phyloP scores from a whole-genome alignment of 2,888 invertebrate species.

The Nowickia ferox region DNA sequence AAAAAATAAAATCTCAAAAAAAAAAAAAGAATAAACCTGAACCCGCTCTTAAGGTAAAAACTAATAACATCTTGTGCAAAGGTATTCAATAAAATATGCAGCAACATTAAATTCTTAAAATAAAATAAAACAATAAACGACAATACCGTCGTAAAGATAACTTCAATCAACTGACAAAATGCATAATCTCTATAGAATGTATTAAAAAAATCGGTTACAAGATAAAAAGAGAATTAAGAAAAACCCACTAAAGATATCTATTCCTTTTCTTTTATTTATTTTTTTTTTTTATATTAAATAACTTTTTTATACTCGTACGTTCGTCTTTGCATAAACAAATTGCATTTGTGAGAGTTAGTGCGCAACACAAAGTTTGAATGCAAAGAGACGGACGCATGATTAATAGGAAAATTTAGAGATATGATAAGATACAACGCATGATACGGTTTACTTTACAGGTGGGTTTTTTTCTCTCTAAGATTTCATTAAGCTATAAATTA shows the following conservation, averaged over 20 bases:
- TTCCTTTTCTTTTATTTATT: not conserved
- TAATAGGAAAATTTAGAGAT: constrained; percentile 33
- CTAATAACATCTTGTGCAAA: constrained; percentile 55
- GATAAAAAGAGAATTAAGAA: constrained; percentile 73
- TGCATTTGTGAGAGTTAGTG: not conserved
- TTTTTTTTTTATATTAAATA: not conserved
- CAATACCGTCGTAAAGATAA: constrained; percentile 78
- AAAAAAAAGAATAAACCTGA: constrained; percentile 41
- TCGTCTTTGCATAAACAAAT: constrained; percentile 26
- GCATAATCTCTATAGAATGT: constrained; percentile 78
- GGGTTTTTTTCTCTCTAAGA: not conserved
- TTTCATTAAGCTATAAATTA: constrained; percentile 46
- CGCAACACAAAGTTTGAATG: not conserved
- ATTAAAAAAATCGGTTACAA: constrained; percentile 79
- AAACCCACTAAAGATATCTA: constrained; percentile 39
- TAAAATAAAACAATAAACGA: constrained; percentile 62
- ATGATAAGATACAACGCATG: constrained; percentile 30
- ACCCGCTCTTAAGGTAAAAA: constrained; percentile 52
- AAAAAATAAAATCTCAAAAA: constrained; percentile 20
- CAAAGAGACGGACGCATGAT: constrained; percentile 8
- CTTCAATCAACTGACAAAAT: constrained; percentile 81
- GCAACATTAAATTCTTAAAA: constrained; percentile 19
- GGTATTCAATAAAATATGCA: constrained; percentile 57
- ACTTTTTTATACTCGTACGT: not conserved
- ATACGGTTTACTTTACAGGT: constrained; percentile 25